A percentile compares a stretch with the other conserved stretches of the same genome.
Evolutionary conservation across 2,113 vertebrate species (phyloP).

Genomic region (Meriones unguiculatus): DNA sequence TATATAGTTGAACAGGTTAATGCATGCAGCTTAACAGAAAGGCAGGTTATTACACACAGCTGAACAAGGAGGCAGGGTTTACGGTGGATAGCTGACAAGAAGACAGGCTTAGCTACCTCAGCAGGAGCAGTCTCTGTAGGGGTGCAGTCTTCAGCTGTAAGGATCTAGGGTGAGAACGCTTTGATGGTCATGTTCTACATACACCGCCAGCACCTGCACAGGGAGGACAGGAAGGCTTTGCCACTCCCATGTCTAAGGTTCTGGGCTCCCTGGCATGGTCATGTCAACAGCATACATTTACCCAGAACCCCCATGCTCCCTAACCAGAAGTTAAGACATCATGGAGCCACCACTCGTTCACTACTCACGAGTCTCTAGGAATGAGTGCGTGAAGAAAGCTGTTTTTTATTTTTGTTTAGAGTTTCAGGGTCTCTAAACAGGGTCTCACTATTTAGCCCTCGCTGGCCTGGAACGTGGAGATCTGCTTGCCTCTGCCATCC

Average conservation of each 20-base stretch:
- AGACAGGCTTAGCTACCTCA: background rate
- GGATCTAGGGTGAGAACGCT: background rate
- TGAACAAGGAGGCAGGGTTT: background rate
- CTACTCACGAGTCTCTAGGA: slow-evolving; percentile 14
- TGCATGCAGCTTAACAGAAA: too few relatives aligned
- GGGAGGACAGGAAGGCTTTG: background rate
- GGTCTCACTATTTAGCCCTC: background rate
- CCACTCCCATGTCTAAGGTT: background rate
- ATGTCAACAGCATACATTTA: background rate
- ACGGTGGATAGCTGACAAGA: too few relatives aligned
- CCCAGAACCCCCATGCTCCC: background rate
- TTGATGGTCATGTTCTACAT: background rate
- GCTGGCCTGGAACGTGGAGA: background rate
- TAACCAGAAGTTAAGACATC: background rate
- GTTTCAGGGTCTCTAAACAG: background rate
- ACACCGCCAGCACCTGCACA: background rate
- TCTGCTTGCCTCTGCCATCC: background rate
- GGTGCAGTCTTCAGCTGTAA: background rate
- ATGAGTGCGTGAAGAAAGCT: background rate
- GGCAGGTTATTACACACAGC: background rate
- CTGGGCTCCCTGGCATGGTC: background rate
- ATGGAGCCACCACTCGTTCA: background rate
- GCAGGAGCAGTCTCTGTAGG: background rate
- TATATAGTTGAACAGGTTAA: background rate
- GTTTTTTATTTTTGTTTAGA: background rate